Conservation (phyloP, 2,113 vertebrate genomes). For the Semnopithecus entellus region DNA sequence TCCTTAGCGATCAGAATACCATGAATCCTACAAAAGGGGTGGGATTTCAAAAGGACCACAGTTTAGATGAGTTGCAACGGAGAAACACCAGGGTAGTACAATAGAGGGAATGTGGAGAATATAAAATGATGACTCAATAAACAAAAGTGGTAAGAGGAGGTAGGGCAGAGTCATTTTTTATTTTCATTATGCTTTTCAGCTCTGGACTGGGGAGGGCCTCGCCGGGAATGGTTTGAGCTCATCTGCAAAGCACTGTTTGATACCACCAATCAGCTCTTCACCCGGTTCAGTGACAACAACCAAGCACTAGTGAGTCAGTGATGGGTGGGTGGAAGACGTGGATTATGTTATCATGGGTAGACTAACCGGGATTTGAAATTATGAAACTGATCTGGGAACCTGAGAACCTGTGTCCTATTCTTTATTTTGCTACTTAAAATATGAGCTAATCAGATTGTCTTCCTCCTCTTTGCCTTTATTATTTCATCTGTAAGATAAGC, state of each 20-base stretch:
- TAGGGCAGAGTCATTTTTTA: slow-evolving; percentile 24
- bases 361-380: background rate
- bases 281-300: slow-evolving; percentile 97
- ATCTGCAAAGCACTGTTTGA: slow-evolving; percentile 97
- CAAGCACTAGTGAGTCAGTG: slow-evolving; percentile 92
- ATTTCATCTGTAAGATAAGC: slow-evolving; percentile 38
- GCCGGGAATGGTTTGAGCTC: slow-evolving; percentile 98
- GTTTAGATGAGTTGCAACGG: background rate
- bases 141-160: background rate
- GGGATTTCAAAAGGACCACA: background rate
- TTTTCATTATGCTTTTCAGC: slow-evolving; percentile 85
- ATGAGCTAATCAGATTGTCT: slow-evolving; percentile 18
- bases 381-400: background rate
- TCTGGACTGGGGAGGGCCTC: slow-evolving; percentile 98
- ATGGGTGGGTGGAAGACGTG: background rate
- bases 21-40: background rate
- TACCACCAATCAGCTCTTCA: slow-evolving; percentile 95
- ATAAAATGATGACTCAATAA: background rate
- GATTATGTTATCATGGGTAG: background rate
- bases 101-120: background rate
- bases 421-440: background rate
- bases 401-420: background rate
- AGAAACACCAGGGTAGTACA: background rate
- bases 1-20: background rate
- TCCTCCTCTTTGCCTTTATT: slow-evolving; percentile 12